These are phyloP conservation scores for Eubucco bourcierii DNA, from an alignment of 2,113 vertebrate species.

Conservation along the genomic window DNA sequence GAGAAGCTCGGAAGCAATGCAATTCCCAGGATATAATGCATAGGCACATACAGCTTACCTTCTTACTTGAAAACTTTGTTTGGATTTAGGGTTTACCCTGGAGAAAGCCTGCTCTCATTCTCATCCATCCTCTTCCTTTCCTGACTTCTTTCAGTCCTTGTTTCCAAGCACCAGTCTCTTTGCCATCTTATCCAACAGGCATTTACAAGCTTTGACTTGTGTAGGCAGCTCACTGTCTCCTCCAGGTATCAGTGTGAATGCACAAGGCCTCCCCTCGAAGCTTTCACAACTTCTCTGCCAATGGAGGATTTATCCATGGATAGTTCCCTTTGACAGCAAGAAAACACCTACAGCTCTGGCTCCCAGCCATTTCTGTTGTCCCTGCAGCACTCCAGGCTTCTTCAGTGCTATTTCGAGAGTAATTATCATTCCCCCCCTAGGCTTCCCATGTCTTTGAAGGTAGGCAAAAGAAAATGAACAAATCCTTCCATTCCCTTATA, in stretches of 20 bases:
- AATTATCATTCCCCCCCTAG: neutral
- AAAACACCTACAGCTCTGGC: neutral
- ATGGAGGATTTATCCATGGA: neutral
- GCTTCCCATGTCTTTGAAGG: constrained; percentile 14
- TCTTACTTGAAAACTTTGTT: neutral
- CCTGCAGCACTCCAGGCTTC: neutral
- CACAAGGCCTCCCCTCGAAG: neutral
- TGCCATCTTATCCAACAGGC: neutral
- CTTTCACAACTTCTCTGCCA: neutral
- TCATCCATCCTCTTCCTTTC: neutral
- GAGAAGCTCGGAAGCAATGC: neutral
- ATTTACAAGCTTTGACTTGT: neutral
- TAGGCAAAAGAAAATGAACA: neutral
- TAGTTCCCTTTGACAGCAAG: neutral
- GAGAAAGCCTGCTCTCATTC: neutral
- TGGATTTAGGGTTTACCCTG: neutral
- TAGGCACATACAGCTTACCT: neutral
- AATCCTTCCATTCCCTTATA: neutral
- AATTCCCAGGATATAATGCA: neutral
- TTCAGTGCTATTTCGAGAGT: neutral
- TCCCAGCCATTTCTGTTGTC: neutral
- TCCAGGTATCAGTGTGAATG: neutral
- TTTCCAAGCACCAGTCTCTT: neutral
- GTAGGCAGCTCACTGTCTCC: neutral
- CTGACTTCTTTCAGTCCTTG: neutral